A percentile compares a stretch with the other conserved stretches of the same genome.
Conservation (phyloP, 2,797 vertebrate genomes). For the Bradypodion ventrale region DNA sequence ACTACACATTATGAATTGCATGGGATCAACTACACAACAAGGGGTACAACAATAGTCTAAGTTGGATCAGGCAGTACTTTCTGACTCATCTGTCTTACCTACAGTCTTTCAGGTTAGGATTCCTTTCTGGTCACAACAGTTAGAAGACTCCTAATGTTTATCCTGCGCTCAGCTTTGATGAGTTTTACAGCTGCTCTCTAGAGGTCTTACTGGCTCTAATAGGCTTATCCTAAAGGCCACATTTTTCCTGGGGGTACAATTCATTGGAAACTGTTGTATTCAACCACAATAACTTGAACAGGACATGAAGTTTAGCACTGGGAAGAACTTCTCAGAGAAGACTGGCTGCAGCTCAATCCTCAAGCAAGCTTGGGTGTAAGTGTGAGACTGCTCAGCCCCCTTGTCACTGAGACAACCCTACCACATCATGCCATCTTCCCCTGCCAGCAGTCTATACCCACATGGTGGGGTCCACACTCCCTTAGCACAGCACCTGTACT, state of each 20-base stretch:
- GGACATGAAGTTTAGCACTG: neutral
- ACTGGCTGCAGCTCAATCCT: neutral
- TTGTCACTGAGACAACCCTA: too few species aligned
- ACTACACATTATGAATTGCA: too few species aligned
- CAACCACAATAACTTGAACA: neutral
- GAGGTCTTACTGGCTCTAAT: neutral
- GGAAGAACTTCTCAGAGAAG: neutral
- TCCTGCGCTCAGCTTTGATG: neutral
- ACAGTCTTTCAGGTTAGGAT: neutral
- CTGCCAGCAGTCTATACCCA: too few species aligned
- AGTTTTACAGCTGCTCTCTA: neutral
- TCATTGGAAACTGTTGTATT: neutral
- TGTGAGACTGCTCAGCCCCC: too few species aligned
- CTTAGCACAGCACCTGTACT: too few species aligned
- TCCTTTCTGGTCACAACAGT: neutral
- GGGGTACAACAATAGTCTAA: too few species aligned
- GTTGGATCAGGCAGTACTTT: neutral
- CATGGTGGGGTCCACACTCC: too few species aligned
- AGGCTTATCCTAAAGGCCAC: neutral
- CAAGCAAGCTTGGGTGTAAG: neutral
- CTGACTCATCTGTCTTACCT: neutral
- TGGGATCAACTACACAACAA: too few species aligned
- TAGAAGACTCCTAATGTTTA: too few species aligned
- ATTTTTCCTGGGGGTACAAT: neutral
- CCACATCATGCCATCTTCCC: too few species aligned